These are phyloP conservation scores for Bagarius yarrelli DNA, from an alignment of 2,113 vertebrate species.

Conservation along the genomic window DNA sequence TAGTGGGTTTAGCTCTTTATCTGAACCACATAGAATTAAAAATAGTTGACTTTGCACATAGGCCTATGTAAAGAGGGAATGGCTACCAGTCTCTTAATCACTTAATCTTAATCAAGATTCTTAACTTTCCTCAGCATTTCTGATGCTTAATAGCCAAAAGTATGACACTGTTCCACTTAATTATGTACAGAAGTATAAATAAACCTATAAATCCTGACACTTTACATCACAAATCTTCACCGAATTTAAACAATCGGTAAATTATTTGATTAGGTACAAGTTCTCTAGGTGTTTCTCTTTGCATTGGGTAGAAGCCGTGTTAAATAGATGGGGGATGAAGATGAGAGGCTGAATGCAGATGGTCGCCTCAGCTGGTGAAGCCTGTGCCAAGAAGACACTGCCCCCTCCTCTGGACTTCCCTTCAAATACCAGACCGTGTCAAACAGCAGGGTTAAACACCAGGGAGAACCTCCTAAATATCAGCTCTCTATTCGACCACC, in stretches of 20 bases:
- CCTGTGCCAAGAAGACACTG: conserved; percentile 39
- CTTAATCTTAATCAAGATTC: too few relatives aligned
- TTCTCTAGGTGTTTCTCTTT: background rate
- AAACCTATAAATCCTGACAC: too few relatives aligned
- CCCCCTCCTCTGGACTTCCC: conserved; percentile 39
- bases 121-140: background rate
- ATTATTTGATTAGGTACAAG: conserved; percentile 2
- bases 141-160: background rate
- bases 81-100: background rate
- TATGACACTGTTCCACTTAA: too few relatives aligned
- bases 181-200: background rate
- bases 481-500: conserved; percentile 28
- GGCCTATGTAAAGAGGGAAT: background rate
- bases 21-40: too few relatives aligned
- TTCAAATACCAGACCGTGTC: conserved; percentile 48
- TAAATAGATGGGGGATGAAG: conserved; percentile 10
- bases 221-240: too few relatives aligned
- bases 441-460: conserved; percentile 40
- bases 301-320: background rate
- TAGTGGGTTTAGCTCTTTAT: too few relatives aligned
- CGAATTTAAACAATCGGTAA: background rate
- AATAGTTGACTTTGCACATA: too few relatives aligned
- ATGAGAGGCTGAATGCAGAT: conserved; percentile 45
- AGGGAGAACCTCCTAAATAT: conserved; percentile 39
- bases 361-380: conserved; percentile 49